These are phyloP conservation scores for Peucedramus taeniatus DNA, from an alignment of 2,113 vertebrate species.

Conservation along the genomic window DNA sequence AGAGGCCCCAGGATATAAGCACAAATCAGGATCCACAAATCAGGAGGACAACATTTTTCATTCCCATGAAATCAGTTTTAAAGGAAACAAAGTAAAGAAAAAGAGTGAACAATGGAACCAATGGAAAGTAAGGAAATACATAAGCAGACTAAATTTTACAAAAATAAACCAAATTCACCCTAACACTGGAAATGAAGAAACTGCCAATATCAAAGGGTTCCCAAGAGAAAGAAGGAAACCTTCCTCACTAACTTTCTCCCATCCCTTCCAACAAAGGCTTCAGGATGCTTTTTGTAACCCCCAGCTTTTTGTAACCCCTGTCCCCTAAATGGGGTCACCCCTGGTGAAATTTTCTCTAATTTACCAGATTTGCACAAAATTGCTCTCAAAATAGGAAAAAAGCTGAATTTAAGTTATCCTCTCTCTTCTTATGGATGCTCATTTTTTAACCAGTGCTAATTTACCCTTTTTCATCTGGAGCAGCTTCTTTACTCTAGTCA, in stretches of 20 bases:
- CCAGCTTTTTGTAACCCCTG: not conserved
- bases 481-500: not conserved
- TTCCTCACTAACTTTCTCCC: not conserved
- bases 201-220: not conserved
- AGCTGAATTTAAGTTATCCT: not conserved
- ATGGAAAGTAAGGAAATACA: not conserved
- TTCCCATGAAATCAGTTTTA: not conserved
- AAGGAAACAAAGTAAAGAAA: not conserved
- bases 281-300: not conserved
- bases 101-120: not conserved
- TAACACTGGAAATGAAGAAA: not conserved
- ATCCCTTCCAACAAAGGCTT: not conserved
- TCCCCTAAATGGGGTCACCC: not conserved
- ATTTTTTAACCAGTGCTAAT: not conserved
- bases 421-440: not conserved
- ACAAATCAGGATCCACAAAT: not conserved
- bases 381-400: not conserved
- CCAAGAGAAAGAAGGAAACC: not conserved
- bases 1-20: not conserved
- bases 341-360: not conserved
- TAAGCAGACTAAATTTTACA: not conserved
- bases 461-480: not conserved
- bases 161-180: not conserved
- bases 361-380: not conserved
- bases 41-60: fast-evolving